Evolutionary conservation across 2,797 vertebrate genomes (phyloP), one percentile per base, ranked within the genome.

Genomic region (Pteronotus mesoamericanus): DNA sequence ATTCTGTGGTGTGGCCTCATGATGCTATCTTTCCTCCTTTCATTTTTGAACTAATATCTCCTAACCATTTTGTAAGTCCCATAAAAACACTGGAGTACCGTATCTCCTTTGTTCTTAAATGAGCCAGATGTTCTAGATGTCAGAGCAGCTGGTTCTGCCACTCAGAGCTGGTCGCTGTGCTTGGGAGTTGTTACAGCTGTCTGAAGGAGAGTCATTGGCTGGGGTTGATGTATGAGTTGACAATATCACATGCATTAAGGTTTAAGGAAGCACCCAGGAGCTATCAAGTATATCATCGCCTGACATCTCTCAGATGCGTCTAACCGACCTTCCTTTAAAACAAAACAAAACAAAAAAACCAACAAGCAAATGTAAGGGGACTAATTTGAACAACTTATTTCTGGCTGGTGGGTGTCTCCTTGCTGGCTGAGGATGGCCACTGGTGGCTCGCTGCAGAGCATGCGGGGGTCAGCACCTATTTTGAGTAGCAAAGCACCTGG

Each of bases 51-150:
- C 71, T 75, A 57, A 61, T 29, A 29, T 61, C 57, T 80, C 84
- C 51, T 55, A 57, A 57, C 6, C 34, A 59, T 71, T 85, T 79
- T 95, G 44, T 29, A 89, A 94, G n/a, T 42, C 46, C 42, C 32
- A 34, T 53, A 66, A 90, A 89, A 94, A n/a, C 69, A 34, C 1
- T 48, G 71, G 78, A 11, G 34, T 12, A 26, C 29, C 4, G 71
- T n/a, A 61, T 75, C 29, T 92, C 39, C 48, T 95, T 77, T 91
- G 51, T 72, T 66, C 89, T 86, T 87, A 42, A 93, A 37, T 78
- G 64, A 79, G 72, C 66, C 64, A 84, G 39, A 37, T 90, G 53
- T 77, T 82, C 29, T 53, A 11, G 15, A 26, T 78, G n/a, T 93
- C 84, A n/a, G 9, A 72, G 80, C 72, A 69, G 34, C 72, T 75